Conservation (phyloP, 2,888 invertebrate genomes). For the Epinotia brunnichana region DNA sequence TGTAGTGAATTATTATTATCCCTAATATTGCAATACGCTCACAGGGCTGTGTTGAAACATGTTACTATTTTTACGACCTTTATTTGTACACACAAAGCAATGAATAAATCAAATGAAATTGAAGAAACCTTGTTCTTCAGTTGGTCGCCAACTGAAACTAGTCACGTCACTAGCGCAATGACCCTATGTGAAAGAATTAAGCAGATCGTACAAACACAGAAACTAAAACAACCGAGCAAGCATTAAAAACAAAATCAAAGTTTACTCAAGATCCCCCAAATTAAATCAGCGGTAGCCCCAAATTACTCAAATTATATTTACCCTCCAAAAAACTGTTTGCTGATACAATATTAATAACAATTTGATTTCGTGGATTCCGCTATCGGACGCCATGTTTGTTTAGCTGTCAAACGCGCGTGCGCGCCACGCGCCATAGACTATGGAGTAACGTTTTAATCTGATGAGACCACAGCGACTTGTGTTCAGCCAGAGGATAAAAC, state of each 20-base stretch:
- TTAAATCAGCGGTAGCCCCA: constrained; percentile 63
- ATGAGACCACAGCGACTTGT: constrained; percentile 57
- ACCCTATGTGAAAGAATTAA: background rate
- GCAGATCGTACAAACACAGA: background rate
- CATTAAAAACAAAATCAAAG: constrained; percentile 25
- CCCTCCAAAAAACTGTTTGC: constrained; percentile 71
- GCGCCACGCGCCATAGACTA: constrained; percentile 66
- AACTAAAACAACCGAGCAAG: constrained; percentile 7
- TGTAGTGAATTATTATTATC: too few species aligned
- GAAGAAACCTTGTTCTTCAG: too few species aligned
- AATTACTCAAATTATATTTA: constrained; percentile 81
- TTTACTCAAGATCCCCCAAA: constrained; percentile 48
- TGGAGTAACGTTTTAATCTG: constrained; percentile 69
- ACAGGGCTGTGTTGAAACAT: too few species aligned
- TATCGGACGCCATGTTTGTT: constrained; percentile 77
- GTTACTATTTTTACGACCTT: too few species aligned
- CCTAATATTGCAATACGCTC: too few species aligned
- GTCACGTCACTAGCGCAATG: too few species aligned
- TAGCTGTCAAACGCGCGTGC: constrained; percentile 77
- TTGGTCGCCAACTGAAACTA: too few species aligned
- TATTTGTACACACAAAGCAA: too few species aligned
- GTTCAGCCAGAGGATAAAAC: constrained; percentile 59
- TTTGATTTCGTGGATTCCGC: constrained; percentile 75
- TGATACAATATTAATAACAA: constrained; percentile 77
- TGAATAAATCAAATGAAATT: too few species aligned